Conservation (phyloP, 2,888 invertebrate species). For the Drosophila basisetae region DNA sequence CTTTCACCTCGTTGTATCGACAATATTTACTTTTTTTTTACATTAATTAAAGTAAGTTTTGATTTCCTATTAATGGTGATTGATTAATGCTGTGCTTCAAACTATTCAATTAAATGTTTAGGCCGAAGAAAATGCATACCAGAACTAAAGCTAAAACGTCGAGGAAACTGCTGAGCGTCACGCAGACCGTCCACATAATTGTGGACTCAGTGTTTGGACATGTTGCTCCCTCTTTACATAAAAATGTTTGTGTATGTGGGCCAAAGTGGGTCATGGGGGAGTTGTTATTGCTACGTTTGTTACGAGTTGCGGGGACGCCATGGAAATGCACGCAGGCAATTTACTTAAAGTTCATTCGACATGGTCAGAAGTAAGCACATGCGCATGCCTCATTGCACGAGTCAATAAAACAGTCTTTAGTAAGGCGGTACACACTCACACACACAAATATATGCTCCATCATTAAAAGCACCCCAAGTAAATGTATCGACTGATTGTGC, state of each 20-base stretch:
- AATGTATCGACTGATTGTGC: slow-evolving; percentile 15
- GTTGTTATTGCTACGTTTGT: slow-evolving; percentile 29
- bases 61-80: neutral
- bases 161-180: neutral
- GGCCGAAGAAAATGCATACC: neutral
- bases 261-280: slow-evolving; percentile 67
- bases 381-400: slow-evolving; percentile 49
- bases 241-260: slow-evolving; percentile 45
- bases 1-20: accelerated
- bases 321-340: slow-evolving; percentile 38
- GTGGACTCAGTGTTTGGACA: slow-evolving; percentile 7
- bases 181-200: slow-evolving; percentile 8
- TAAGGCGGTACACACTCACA: neutral
- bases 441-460: neutral
- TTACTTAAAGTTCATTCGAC: slow-evolving; percentile 65
- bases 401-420: slow-evolving; percentile 62
- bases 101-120: neutral
- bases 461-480: neutral
- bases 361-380: slow-evolving; percentile 47
- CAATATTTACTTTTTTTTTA: neutral
- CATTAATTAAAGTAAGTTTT: neutral
- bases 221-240: slow-evolving; percentile 8
- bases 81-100: neutral
- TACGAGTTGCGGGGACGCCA: slow-evolving; percentile 10
- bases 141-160: neutral